Conservation (phyloP, 2,888 invertebrate species). For the Oxystoma pomonae region DNA sequence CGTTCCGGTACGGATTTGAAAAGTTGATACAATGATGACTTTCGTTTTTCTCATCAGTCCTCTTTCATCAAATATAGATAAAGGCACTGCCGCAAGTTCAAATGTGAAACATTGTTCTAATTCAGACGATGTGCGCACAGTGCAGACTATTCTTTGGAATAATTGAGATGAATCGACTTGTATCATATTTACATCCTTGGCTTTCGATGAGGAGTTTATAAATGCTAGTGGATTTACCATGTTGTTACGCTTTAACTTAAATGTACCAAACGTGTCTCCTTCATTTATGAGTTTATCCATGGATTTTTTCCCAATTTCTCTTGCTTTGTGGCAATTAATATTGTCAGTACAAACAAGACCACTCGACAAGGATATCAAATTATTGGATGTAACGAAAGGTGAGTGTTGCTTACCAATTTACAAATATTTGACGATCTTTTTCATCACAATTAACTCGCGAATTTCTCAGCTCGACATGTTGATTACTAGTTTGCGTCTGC, state of each 20-base stretch:
- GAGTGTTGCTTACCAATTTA: slow-evolving; percentile 5
- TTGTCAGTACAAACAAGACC: slow-evolving; percentile 7
- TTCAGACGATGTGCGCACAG: slow-evolving; percentile 1
- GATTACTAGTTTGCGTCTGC: slow-evolving; percentile 1
- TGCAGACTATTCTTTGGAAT: slow-evolving; percentile 9
- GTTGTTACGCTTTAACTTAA: slow-evolving; percentile 4
- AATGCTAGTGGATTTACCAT: neutral
- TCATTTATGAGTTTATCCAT: slow-evolving; percentile 5
- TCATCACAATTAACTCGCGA: slow-evolving; percentile 4
- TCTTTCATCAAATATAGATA: slow-evolving; percentile 9
- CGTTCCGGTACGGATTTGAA: slow-evolving; percentile 9
- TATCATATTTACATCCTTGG: neutral
- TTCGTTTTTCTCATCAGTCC: slow-evolving; percentile 13
- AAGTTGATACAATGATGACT: slow-evolving; percentile 10
- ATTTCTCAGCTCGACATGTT: slow-evolving; percentile 11
- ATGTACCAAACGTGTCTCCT: neutral
- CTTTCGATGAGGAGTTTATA: neutral
- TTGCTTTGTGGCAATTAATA: slow-evolving; percentile 6
- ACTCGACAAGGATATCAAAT: slow-evolving; percentile 8
- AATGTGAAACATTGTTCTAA: slow-evolving; percentile 22
- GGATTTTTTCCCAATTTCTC: slow-evolving; percentile 9
- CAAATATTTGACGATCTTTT: slow-evolving; percentile 9
- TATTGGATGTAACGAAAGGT: slow-evolving; percentile 1
- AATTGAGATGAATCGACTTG: slow-evolving; percentile 1
- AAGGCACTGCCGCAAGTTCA: slow-evolving; percentile 2